phyloP scores from a whole-genome alignment of 2,888 invertebrate genomes.

The Cephus spinipes region DNA sequence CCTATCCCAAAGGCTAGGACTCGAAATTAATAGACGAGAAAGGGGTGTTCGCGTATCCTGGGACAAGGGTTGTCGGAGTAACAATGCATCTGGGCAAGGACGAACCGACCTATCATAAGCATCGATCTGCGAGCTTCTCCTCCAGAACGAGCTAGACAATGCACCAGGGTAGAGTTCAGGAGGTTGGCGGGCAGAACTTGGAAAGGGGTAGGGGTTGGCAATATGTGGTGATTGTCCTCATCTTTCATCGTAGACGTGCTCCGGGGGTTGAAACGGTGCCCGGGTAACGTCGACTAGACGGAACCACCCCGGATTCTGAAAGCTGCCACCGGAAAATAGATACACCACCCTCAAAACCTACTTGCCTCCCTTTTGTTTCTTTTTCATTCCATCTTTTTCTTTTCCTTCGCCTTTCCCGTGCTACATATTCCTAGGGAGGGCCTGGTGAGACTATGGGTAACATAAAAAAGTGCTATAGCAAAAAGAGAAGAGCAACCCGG shows the following conservation, averaged over 20 bases:
- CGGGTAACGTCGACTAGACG: conserved; percentile 32
- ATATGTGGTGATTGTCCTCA: conserved; percentile 44
- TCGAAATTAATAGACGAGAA: neutral
- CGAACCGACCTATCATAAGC: conserved; percentile 40
- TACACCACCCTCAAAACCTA: conserved; percentile 29
- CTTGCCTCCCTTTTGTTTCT: conserved; percentile 19
- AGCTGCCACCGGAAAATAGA: conserved; percentile 44
- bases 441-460: neutral
- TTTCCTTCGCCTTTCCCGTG: neutral
- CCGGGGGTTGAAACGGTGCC: conserved; percentile 22
- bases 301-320: conserved; percentile 33
- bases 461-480: neutral
- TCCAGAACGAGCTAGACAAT: conserved; percentile 6
- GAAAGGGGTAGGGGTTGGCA: conserved; percentile 26
- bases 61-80: conserved; percentile 20
- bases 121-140: conserved; percentile 40
- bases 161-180: conserved; percentile 9
- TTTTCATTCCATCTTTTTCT: neutral
- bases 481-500: neutral
- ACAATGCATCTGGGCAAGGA: conserved; percentile 41
- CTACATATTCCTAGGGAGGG: neutral
- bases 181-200: conserved; percentile 5
- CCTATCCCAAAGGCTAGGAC: neutral
- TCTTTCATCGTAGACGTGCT: conserved; percentile 36
- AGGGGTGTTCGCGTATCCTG: neutral